These are phyloP conservation scores for Chymomyza amoena DNA, from an alignment of 2,888 invertebrate species.

Conservation along the genomic window DNA sequence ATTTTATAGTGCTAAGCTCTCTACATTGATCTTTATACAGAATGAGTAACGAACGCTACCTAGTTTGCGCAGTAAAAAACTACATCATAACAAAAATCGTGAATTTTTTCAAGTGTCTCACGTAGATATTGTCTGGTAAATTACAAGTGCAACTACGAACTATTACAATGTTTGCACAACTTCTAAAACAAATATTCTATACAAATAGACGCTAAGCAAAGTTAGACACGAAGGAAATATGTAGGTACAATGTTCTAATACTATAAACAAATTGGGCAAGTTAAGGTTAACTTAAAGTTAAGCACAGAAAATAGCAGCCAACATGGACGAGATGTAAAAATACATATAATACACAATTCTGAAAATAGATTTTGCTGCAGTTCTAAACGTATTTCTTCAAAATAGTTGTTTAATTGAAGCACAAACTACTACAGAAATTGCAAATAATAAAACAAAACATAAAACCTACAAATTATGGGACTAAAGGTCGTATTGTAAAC, in stretches of 20 bases:
- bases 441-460: neutral
- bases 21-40: slow-evolving; percentile 67
- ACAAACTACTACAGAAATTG: neutral
- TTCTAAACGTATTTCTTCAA: neutral
- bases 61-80: slow-evolving; percentile 55
- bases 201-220: slow-evolving; percentile 40
- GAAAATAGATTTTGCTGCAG: slow-evolving; percentile 17
- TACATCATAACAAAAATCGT: slow-evolving; percentile 31
- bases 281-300: slow-evolving; percentile 33
- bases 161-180: slow-evolving; percentile 14
- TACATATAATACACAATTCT: slow-evolving; percentile 27
- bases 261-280: slow-evolving; percentile 9
- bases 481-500: too few species aligned
- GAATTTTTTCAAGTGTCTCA: neutral
- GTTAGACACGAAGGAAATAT: slow-evolving; percentile 46
- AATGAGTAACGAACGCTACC: slow-evolving; percentile 51
- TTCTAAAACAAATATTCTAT: neutral
- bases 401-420: too few species aligned
- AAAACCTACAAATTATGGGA: neutral
- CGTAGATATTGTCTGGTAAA: slow-evolving; percentile 61
- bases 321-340: slow-evolving; percentile 12
- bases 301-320: slow-evolving; percentile 24
- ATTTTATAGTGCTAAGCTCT: slow-evolving; percentile 60
- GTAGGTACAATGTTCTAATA: slow-evolving; percentile 54
- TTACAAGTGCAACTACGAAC: slow-evolving; percentile 55